Conservation (phyloP, 2,113 vertebrate species). For the Microcebus griseorufus region DNA sequence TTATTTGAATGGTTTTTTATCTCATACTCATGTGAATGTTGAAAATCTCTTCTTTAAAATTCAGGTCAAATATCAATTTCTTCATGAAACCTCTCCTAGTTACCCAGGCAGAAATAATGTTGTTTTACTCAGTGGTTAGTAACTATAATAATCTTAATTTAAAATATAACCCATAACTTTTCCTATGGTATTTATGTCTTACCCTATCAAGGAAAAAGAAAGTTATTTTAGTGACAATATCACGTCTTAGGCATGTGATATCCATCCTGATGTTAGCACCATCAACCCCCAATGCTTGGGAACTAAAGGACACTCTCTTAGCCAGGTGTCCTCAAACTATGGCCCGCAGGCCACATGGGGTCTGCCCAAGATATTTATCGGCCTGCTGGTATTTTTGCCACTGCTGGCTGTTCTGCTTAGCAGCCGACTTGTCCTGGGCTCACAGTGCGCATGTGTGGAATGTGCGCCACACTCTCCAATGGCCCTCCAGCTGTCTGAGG, state of each 20-base stretch:
- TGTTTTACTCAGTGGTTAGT: neutral
- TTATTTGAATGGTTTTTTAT: neutral
- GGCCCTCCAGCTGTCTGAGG: no score
- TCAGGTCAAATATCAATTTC: neutral
- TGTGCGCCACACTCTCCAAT: no score
- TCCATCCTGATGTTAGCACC: neutral
- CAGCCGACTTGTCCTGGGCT: no score
- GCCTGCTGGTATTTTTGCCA: no score
- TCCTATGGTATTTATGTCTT: neutral
- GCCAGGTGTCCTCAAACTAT: no score
- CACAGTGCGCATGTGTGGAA: no score
- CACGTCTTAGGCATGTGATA: neutral
- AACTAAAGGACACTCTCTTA: neutral
- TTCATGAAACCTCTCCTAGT: neutral
- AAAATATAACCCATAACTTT: neutral
- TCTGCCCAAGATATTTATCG: no score
- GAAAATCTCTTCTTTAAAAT: neutral
- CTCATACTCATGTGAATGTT: neutral
- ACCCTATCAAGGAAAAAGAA: neutral
- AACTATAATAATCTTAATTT: neutral
- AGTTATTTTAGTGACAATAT: neutral
- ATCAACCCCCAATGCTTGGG: neutral
- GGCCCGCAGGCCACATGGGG: fast-evolving
- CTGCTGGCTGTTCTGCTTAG: no score
- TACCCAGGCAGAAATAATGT: neutral